phyloP scores from a whole-genome alignment of 2,113 vertebrate species.

The Bos javanicus region DNA sequence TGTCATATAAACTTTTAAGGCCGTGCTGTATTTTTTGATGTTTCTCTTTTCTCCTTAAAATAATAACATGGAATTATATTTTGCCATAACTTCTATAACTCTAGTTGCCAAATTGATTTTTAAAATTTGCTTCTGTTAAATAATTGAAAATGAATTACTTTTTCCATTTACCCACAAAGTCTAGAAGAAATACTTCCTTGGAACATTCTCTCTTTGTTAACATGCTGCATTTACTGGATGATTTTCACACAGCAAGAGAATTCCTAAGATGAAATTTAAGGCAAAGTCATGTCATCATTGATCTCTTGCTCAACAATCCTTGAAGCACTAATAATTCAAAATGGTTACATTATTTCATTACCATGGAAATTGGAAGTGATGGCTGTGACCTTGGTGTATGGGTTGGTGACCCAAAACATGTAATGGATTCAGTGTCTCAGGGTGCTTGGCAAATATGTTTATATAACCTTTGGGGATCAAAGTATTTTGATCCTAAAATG shows the following conservation, averaged over 20 bases:
- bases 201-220: not conserved
- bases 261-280: constrained; percentile 50
- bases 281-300: constrained; percentile 48
- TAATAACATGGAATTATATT: not conserved
- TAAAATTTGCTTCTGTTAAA: not conserved
- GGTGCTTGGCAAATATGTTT: constrained; percentile 41
- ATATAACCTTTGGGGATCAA: constrained; percentile 43
- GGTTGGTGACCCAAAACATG: constrained; percentile 33
- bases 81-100: not conserved
- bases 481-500: constrained; percentile 44
- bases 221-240: not conserved
- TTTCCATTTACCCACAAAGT: not conserved
- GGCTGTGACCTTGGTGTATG: constrained; percentile 33
- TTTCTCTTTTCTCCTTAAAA: not conserved
- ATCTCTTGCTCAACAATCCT: constrained; percentile 35
- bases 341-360: constrained; percentile 55
- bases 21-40: not conserved
- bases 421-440: constrained; percentile 31
- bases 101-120: not conserved
- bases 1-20: not conserved
- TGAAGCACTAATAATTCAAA: constrained; percentile 56
- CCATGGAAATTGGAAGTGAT: constrained; percentile 44
- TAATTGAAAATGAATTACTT: not conserved
- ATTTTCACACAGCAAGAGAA: not conserved
- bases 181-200: not conserved